A percentile compares a stretch with the other conserved stretches of the same genome.
Conservation (phyloP, 2,113 vertebrate genomes). For the Odontophorus gujanensis region DNA sequence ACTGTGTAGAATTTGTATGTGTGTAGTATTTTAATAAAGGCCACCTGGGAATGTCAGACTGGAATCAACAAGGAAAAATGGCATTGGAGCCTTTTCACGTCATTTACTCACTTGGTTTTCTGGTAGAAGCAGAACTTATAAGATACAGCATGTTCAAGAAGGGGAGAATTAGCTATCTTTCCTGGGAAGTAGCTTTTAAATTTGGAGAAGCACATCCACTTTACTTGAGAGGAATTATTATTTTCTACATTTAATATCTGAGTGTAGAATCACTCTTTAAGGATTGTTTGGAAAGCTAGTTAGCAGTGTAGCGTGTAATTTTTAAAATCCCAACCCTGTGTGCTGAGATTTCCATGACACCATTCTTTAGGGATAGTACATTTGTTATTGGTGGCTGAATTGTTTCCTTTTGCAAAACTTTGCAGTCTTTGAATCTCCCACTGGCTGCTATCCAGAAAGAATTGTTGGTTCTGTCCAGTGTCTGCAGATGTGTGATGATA, state of each 20-base stretch:
- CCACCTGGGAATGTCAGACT: neutral
- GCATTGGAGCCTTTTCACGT: neutral
- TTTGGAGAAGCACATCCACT: slow-evolving; percentile 20
- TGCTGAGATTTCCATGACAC: slow-evolving; percentile 53
- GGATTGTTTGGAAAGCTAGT: slow-evolving; percentile 36
- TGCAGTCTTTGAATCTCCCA: slow-evolving; percentile 27
- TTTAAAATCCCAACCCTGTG: neutral
- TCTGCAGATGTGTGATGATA: slow-evolving; percentile 58
- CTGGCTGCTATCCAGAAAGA: slow-evolving; percentile 57
- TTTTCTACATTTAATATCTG: slow-evolving; percentile 46
- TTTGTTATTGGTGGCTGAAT: slow-evolving; percentile 48
- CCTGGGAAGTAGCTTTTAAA: slow-evolving; percentile 48
- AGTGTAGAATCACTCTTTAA: slow-evolving; percentile 16
- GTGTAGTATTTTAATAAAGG: neutral
- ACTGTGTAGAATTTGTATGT: neutral
- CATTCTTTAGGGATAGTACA: slow-evolving; percentile 41
- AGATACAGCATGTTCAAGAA: slow-evolving; percentile 1
- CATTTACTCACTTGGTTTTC: neutral
- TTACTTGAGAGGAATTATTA: slow-evolving; percentile 51
- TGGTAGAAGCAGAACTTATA: neutral
- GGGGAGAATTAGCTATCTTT: slow-evolving; percentile 28
- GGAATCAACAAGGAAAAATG: neutral
- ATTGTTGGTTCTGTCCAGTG: slow-evolving; percentile 53
- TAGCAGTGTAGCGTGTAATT: slow-evolving; percentile 31
- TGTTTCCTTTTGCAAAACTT: slow-evolving; percentile 50